Base-by-base conservation (phyloP, 2,113 vertebrate species). In the Mionectes macconnelli region DNA sequence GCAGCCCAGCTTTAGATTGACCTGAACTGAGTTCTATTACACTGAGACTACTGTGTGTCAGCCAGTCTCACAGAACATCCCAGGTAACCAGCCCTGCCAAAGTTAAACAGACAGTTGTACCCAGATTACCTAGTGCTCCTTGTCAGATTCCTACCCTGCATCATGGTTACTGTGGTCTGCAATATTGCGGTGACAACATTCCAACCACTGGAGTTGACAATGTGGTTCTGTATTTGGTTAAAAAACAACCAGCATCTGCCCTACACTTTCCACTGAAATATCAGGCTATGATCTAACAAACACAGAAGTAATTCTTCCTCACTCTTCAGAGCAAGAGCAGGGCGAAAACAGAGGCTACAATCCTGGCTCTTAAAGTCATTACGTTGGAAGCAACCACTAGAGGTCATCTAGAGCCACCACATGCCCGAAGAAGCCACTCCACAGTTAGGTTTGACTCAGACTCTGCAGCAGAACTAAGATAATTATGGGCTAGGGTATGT, bases 111-210 rank as follows among this genome's bases (percentile, higher is more conserved):
- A n/a, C 14, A 62, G 6, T 37, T 62, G 23, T 15, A 49, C 3
- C 55, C 22, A 14, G 7, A 10, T 19, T 60, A 17, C 44, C 40
- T 49, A 30, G 9, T 23, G 42, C 25, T 62, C 50, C 45, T 44
- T 39, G 20, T 17, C 62, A 63, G 52, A 50, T 21, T 19, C 14
- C 37, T 25, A 24, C 1, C 4, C 9, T 60, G 17, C 50, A 53
- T 21, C 49, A n/a, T 31, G 37, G 24, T 49, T 53, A 57, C 42
- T n/a, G 18, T 8, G 6, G 20, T 13, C 47, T 69, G 44, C 17
- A 40, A 8, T 20, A 35, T 2, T 18, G 15, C 23, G 30, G 7
- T 8, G 35, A 23, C 1, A 2, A 3, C 4, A 1, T 20, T 63
- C 15, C 33, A 39, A 55, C 27, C 15, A 35, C 0, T 1, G 23